Percentiles rank a stretch among this genome's conserved stretches.
phyloP scores from a whole-genome alignment of 2,797 vertebrate species.

The Trematomus bernacchii region DNA sequence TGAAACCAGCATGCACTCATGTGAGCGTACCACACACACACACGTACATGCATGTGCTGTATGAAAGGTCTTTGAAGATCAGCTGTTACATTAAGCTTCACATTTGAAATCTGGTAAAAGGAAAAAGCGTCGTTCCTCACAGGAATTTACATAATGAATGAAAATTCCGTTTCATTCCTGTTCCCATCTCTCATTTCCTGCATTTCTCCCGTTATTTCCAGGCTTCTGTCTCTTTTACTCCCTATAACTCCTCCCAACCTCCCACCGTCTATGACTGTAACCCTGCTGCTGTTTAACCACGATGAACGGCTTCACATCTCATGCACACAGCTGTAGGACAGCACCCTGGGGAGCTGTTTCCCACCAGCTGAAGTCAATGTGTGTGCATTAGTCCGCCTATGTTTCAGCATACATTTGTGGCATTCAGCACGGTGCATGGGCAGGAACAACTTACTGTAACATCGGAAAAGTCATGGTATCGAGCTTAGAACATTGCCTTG shows the following conservation, averaged over 20 bases:
- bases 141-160: slow-evolving; percentile 43
- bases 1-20: slow-evolving; percentile 6
- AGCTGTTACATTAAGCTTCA: slow-evolving; percentile 50
- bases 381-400: neutral
- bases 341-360: slow-evolving; percentile 37
- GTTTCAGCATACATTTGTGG: slow-evolving; percentile 6
- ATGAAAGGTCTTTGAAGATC: slow-evolving; percentile 68
- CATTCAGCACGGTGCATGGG: neutral
- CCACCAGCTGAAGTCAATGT: slow-evolving; percentile 16
- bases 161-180: slow-evolving; percentile 44
- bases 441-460: slow-evolving; percentile 3
- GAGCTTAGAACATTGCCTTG: slow-evolving; percentile 26
- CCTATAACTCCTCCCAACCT: slow-evolving; percentile 16
- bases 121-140: slow-evolving; percentile 47
- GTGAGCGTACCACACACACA: too few species aligned
- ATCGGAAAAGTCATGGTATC: slow-evolving; percentile 25
- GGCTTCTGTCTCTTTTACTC: slow-evolving; percentile 10
- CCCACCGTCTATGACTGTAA: slow-evolving; percentile 37
- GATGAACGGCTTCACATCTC: slow-evolving; percentile 49
- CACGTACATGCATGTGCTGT: slow-evolving; percentile 26
- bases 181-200: slow-evolving; percentile 18
- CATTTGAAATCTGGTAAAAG: slow-evolving; percentile 42
- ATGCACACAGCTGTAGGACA: slow-evolving; percentile 44
- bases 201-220: slow-evolving; percentile 22
- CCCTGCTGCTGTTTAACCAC: slow-evolving; percentile 49